phyloP scores from a whole-genome alignment of 2,888 invertebrate genomes.

The Eupithecia abbreviata region DNA sequence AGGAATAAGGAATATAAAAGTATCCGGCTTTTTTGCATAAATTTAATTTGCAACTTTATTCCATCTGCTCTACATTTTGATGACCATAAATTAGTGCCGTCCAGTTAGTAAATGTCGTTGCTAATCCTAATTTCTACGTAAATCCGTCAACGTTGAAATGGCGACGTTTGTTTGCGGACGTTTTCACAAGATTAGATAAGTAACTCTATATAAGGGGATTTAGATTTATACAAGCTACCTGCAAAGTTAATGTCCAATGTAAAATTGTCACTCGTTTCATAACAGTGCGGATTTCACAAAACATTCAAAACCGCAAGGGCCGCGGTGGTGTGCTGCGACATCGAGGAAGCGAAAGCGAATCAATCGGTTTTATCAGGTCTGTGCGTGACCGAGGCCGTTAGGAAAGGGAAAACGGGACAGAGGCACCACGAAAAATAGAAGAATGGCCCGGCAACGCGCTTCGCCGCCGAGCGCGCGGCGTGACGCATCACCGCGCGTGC shows the following conservation, averaged over 20 bases:
- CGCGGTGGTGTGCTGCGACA: slow-evolving; percentile 62
- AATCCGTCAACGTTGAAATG: slow-evolving; percentile 46
- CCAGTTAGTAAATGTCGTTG: slow-evolving; percentile 23
- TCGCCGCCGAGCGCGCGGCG: slow-evolving; percentile 58
- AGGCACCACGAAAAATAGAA: slow-evolving; percentile 71
- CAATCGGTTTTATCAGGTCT: slow-evolving; percentile 74
- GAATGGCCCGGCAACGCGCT: slow-evolving; percentile 70
- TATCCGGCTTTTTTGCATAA: slow-evolving; percentile 9
- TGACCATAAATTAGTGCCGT: slow-evolving; percentile 43
- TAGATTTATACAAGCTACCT: slow-evolving; percentile 37
- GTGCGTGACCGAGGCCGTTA: slow-evolving; percentile 81
- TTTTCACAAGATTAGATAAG: slow-evolving; percentile 46
- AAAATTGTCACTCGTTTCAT: slow-evolving; percentile 51
- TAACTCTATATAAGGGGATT: slow-evolving; percentile 39
- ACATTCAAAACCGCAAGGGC: slow-evolving; percentile 69
- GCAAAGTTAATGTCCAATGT: slow-evolving; percentile 35
- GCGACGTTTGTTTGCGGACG: slow-evolving; percentile 37
- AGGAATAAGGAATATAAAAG: slow-evolving; percentile 11
- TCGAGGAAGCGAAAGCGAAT: slow-evolving; percentile 81
- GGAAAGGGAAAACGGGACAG: slow-evolving; percentile 79
- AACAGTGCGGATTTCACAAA: slow-evolving; percentile 61
- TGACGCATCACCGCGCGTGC: slow-evolving; percentile 68
- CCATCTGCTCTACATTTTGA: slow-evolving; percentile 14
- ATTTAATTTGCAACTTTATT: slow-evolving; percentile 4
- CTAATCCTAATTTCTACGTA: slow-evolving; percentile 37